Percentiles rank a stretch among this genome's conserved stretches.
These are phyloP conservation scores for Silurus lanzhouensis DNA, from an alignment of 2,797 vertebrate species.

Conservation along the genomic window DNA sequence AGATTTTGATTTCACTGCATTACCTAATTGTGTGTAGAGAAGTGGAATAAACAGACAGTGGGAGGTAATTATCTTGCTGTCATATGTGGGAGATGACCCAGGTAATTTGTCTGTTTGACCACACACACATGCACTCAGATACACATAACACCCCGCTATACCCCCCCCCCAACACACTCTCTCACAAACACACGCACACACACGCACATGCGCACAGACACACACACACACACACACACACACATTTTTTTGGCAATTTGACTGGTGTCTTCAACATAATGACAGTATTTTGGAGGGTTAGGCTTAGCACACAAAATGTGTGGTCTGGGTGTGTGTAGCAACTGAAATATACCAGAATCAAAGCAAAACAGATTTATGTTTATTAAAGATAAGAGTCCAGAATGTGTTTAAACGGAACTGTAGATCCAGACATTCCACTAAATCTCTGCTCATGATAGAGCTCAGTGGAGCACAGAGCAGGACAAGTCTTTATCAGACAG, in stretches of 20 bases:
- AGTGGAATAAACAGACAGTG: conserved; percentile 39
- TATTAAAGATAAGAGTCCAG: conserved; percentile 65
- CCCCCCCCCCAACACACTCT: conserved; percentile 5
- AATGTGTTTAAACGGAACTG: conserved; percentile 64
- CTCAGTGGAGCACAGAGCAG: conserved; percentile 48
- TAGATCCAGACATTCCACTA: conserved; percentile 64
- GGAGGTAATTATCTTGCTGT: conserved; percentile 27
- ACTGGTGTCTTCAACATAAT: conserved; percentile 39
- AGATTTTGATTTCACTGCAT: conserved; percentile 16
- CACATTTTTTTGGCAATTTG: conserved; percentile 1
- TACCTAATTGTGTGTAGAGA: conserved; percentile 33
- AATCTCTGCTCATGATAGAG: conserved; percentile 59
- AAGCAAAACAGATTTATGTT: conserved; percentile 56
- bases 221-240: conserved; percentile 28
- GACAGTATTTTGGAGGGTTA: conserved; percentile 39
- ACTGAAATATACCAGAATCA: conserved; percentile 64
- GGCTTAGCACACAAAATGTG: conserved; percentile 59
- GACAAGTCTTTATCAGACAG: conserved; percentile 48
- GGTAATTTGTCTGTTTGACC: conserved; percentile 45
- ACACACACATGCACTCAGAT: conserved; percentile 39
- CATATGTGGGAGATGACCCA: conserved; percentile 33
- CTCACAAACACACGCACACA: conserved; percentile 30
- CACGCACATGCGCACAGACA: neutral
- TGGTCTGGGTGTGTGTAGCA: conserved; percentile 58
- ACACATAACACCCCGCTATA: neutral